Conservation (phyloP, 2,888 invertebrate genomes). For the Clepsis dumicolana region DNA sequence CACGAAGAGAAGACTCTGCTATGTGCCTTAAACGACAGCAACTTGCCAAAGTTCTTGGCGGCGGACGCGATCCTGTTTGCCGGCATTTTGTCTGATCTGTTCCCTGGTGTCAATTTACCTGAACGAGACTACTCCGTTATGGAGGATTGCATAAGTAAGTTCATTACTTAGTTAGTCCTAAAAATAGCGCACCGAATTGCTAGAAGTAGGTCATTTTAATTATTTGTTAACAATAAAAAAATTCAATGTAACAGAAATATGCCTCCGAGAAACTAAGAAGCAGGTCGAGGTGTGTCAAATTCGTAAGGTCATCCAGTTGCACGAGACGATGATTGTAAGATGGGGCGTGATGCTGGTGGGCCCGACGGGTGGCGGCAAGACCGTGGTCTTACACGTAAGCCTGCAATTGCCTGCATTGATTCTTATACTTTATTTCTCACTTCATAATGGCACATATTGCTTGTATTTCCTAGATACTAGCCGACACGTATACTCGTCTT, state of each 20-base stretch:
- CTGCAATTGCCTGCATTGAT: neutral
- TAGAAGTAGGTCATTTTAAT: neutral
- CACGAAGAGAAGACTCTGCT: slow-evolving; percentile 94
- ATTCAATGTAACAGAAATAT: slow-evolving; percentile 14
- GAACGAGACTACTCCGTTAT: slow-evolving; percentile 92
- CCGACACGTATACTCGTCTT: slow-evolving; percentile 89
- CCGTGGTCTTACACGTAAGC: slow-evolving; percentile 89
- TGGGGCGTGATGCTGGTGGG: slow-evolving; percentile 98
- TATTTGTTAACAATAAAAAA: slow-evolving; percentile 54
- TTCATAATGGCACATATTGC: neutral
- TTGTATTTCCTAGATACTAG: slow-evolving; percentile 86
- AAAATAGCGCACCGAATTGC: neutral
- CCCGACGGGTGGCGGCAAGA: slow-evolving; percentile 95
- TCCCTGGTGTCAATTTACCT: slow-evolving; percentile 93
- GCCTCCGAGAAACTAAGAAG: slow-evolving; percentile 82
- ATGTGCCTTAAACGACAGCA: slow-evolving; percentile 94
- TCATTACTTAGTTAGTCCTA: neutral
- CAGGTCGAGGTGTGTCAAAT: slow-evolving; percentile 90
- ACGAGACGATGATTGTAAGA: slow-evolving; percentile 96
- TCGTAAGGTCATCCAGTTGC: slow-evolving; percentile 93
- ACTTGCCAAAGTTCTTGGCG: slow-evolving; percentile 95
- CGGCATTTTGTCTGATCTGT: slow-evolving; percentile 95
- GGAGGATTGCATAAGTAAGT: slow-evolving; percentile 87
- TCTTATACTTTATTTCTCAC: neutral
- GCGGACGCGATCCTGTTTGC: slow-evolving; percentile 94